phyloP scores from a whole-genome alignment of 2,888 invertebrate species.

The Drosophila parthenogenetica region DNA sequence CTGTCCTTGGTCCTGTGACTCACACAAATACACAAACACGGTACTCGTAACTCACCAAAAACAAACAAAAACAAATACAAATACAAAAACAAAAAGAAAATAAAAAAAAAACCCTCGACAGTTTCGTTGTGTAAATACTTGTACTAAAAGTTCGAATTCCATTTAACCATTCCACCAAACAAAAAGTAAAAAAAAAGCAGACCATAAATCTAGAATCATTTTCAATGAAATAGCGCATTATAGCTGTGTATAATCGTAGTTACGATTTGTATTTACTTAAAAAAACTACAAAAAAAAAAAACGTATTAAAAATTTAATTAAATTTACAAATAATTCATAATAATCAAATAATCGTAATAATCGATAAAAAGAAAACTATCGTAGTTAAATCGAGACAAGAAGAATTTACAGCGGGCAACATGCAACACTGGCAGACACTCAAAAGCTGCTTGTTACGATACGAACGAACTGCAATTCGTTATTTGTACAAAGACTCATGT shows the following conservation, averaged over 20 bases:
- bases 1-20: constrained; percentile 52
- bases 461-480: constrained; percentile 19
- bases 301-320: constrained; percentile 29
- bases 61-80: constrained; percentile 2
- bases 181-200: constrained; percentile 5
- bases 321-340: constrained; percentile 11
- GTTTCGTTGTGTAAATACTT: constrained; percentile 56
- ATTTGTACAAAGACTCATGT: constrained; percentile 33
- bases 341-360: constrained; percentile 32
- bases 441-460: constrained; percentile 38
- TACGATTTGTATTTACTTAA: constrained; percentile 39
- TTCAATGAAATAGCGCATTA: constrained; percentile 28
- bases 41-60: constrained; percentile 25
- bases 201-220: constrained; percentile 36
- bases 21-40: constrained; percentile 17
- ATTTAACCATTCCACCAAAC: constrained; percentile 21
- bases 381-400: constrained; percentile 5
- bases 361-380: neutral
- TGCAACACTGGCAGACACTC: constrained; percentile 22
- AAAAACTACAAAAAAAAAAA: constrained; percentile 11
- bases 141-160: constrained; percentile 48
- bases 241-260: constrained; percentile 36
- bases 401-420: constrained; percentile 2
- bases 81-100: too few relatives aligned
- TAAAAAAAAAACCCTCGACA: constrained; percentile 30